phyloP scores from a whole-genome alignment of 2,113 vertebrate species.

The Elephantulus edwardii region DNA sequence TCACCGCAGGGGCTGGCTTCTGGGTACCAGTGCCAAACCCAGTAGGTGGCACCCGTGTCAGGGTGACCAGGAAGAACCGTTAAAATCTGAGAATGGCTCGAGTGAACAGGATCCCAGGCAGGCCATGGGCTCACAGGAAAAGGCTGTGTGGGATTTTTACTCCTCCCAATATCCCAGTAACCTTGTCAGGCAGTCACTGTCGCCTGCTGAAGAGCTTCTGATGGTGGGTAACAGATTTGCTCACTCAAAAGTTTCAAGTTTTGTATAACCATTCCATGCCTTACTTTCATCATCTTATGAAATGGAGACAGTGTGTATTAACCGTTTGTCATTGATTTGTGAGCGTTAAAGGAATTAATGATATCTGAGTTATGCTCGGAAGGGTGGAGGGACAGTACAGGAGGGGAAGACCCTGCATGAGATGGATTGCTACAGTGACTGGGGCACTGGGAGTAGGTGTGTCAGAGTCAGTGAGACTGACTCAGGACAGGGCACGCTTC shows the following conservation, averaged over 20 bases:
- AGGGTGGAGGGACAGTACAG: no score
- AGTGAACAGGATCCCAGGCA: neutral
- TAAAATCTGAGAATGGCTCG: neutral
- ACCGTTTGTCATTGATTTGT: neutral
- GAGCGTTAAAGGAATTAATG: neutral
- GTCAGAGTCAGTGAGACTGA: no score
- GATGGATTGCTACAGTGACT: no score
- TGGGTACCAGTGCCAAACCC: neutral
- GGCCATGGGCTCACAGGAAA: neutral
- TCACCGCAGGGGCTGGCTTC: neutral
- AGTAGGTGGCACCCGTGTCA: neutral
- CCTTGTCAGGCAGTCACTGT: accelerated
- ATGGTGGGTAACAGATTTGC: neutral
- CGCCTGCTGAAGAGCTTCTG: no score
- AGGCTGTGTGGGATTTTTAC: accelerated
- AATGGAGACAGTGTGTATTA: neutral
- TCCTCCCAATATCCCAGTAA: neutral
- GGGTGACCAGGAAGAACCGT: neutral
- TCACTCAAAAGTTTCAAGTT: neutral
- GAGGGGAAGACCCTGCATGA: no score
- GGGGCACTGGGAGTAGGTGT: no score
- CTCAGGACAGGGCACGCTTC: no score
- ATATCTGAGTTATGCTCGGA: no score
- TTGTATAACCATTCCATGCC: neutral
- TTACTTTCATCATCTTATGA: neutral